A percentile compares a stretch with the other conserved stretches of the same genome.
Evolutionary conservation across 2,113 vertebrate genomes (phyloP).

Genomic region (Cephalopholis sonnerati): DNA sequence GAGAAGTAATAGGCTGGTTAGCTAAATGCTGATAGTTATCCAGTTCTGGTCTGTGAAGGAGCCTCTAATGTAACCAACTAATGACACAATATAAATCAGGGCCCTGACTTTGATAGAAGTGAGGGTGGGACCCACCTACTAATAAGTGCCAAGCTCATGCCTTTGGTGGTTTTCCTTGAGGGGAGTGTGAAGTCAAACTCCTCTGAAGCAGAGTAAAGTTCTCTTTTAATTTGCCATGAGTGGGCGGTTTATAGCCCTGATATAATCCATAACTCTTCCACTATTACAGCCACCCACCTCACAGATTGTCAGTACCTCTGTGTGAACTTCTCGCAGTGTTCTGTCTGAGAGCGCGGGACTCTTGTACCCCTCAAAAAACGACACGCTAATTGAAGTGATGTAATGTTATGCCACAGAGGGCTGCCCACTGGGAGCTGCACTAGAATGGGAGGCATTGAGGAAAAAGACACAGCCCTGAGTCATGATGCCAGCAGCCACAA

Average conservation of each 20-base stretch:
- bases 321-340: slow-evolving; percentile 47
- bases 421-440: slow-evolving; percentile 58
- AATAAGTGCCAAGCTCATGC: slow-evolving; percentile 65
- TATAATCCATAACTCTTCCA: slow-evolving; percentile 75
- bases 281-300: slow-evolving; percentile 73
- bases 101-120: slow-evolving; percentile 64
- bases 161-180: slow-evolving; percentile 73
- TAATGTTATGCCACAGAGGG: slow-evolving; percentile 77
- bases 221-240: slow-evolving; percentile 76
- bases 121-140: slow-evolving; percentile 66
- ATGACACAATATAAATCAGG: slow-evolving; percentile 72
- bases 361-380: slow-evolving; percentile 57
- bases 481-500: slow-evolving; percentile 74
- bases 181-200: slow-evolving; percentile 67
- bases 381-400: slow-evolving; percentile 79
- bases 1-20: not conserved
- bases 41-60: slow-evolving; percentile 46
- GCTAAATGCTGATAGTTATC: slow-evolving; percentile 11
- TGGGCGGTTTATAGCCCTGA: slow-evolving; percentile 78
- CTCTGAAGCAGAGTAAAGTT: slow-evolving; percentile 70
- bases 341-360: slow-evolving; percentile 51
- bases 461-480: slow-evolving; percentile 70
- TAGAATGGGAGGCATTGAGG: slow-evolving; percentile 74
- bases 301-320: slow-evolving; percentile 49
- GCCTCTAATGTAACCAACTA: slow-evolving; percentile 44